A percentile compares a stretch with the other conserved stretches of the same genome.
Conservation (phyloP, 2,888 invertebrate genomes). For the Stenurella melanura region DNA sequence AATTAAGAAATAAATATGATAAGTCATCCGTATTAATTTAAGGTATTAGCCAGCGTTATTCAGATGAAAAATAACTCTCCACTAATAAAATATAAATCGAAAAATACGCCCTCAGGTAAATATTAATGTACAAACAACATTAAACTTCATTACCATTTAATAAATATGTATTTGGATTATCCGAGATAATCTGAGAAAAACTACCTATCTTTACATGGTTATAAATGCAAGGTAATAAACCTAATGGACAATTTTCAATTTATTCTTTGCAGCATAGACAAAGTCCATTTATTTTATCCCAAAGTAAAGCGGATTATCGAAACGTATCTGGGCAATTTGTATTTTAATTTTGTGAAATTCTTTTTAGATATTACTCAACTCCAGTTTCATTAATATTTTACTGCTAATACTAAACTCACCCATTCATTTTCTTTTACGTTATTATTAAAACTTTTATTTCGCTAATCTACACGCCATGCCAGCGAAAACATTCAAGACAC, state of each 20-base stretch:
- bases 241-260: conserved; percentile 32
- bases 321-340: conserved; percentile 37
- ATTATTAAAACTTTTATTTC: conserved; percentile 18
- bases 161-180: background rate
- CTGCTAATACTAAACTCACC: conserved; percentile 22
- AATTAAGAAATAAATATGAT: too few relatives aligned
- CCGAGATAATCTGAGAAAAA: background rate
- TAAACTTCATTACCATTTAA: background rate
- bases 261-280: conserved; percentile 23
- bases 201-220: background rate
- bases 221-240: background rate
- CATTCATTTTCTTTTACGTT: conserved; percentile 24
- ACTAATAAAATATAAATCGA: background rate
- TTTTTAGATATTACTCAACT: conserved; percentile 29
- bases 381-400: conserved; percentile 26
- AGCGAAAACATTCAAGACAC: background rate
- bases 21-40: too few relatives aligned
- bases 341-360: conserved; percentile 34
- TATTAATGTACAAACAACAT: background rate
- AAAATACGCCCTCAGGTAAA: background rate
- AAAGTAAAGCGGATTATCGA: conserved; percentile 24
- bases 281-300: conserved; percentile 22
- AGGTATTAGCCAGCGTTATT: too few relatives aligned
- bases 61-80: too few relatives aligned
- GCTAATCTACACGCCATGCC: background rate